Percentiles rank a stretch among this genome's conserved stretches.
Evolutionary conservation across 2,888 invertebrate species (phyloP).

Genomic region (Ischnura elegans): DNA sequence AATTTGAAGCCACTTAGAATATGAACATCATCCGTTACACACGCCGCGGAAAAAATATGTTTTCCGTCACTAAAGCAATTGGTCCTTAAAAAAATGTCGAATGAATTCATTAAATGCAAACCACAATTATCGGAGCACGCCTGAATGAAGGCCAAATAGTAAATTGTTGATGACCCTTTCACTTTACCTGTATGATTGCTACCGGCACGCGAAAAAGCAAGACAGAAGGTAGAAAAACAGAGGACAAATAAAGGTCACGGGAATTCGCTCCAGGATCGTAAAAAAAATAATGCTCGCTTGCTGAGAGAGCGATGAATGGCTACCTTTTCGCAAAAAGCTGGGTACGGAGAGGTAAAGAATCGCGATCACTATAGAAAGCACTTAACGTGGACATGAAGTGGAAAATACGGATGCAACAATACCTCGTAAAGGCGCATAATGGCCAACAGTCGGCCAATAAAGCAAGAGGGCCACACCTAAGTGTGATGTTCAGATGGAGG

Average conservation of each 20-base stretch:
- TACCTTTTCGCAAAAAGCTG: background rate
- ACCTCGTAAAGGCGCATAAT: background rate
- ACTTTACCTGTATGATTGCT: too few relatives aligned
- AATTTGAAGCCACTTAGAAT: too few relatives aligned
- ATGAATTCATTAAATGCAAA: too few relatives aligned
- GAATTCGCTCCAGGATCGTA: background rate
- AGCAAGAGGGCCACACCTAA: background rate
- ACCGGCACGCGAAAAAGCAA: background rate
- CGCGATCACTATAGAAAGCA: too few relatives aligned
- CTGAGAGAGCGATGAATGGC: slow-evolving; percentile 12
- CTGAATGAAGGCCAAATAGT: background rate
- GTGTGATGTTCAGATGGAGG: background rate
- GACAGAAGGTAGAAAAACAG: background rate
- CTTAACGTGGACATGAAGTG: background rate
- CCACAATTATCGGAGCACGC: background rate
- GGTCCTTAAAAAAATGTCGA: too few relatives aligned
- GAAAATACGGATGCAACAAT: slow-evolving; percentile 15
- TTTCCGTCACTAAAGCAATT: too few relatives aligned
- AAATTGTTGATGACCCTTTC: background rate
- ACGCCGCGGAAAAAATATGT: too few relatives aligned
- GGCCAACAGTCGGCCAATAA: background rate
- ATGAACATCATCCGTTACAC: too few relatives aligned
- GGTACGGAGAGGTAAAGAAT: background rate
- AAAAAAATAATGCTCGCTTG: slow-evolving; percentile 10
- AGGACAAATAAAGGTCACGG: slow-evolving; percentile 13